phyloP scores from a whole-genome alignment of 2,113 vertebrate genomes.

The Phoxinus phoxinus region DNA sequence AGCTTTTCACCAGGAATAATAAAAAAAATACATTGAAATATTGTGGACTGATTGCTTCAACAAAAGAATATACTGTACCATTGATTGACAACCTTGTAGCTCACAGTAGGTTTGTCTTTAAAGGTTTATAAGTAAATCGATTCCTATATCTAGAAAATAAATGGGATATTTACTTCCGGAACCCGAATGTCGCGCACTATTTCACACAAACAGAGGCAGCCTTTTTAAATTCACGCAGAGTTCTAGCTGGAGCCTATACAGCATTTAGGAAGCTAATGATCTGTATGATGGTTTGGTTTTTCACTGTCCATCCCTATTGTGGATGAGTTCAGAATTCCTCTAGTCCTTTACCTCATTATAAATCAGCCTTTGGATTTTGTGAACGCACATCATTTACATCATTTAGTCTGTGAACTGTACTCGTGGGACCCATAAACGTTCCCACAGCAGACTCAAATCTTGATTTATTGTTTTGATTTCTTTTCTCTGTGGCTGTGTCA shows the following conservation, averaged over 20 bases:
- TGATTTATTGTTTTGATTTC: constrained; percentile 37
- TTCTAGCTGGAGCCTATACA: constrained; percentile 10
- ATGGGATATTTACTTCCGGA: neutral
- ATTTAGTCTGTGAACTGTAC: constrained; percentile 28
- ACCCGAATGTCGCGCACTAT: neutral
- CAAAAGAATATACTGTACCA: neutral
- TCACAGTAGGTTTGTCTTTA: neutral
- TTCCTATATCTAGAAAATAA: neutral
- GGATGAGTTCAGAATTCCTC: constrained; percentile 20
- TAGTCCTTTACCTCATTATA: constrained; percentile 37
- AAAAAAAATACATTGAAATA: neutral
- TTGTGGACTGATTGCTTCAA: neutral
- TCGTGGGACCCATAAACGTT: constrained; percentile 3
- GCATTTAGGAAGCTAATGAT: constrained; percentile 11
- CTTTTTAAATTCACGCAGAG: neutral
- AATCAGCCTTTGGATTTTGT: constrained; percentile 43
- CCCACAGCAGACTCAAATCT: constrained; percentile 17
- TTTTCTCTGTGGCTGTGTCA: constrained; percentile 29
- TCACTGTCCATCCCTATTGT: constrained; percentile 1
- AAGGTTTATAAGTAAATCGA: neutral
- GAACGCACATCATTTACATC: constrained; percentile 42
- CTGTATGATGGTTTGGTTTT: constrained; percentile 38
- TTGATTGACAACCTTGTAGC: neutral
- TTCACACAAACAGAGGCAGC: constrained; percentile 30
- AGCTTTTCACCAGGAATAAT: neutral